Evolutionary conservation across 2,113 vertebrate genomes (phyloP).

Genomic region (Clarias gariepinus): DNA sequence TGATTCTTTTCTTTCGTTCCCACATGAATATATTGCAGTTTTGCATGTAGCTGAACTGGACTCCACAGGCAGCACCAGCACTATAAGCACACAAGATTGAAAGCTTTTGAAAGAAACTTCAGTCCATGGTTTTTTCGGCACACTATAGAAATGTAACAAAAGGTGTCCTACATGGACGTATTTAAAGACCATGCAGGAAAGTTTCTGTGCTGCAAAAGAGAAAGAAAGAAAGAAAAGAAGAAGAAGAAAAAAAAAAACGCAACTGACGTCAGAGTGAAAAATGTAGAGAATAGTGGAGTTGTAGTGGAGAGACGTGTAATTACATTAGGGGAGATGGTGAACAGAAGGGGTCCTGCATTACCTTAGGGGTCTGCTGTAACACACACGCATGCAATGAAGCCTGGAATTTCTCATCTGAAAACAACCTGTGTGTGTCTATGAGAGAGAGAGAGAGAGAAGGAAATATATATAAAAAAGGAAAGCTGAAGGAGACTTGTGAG

Average conservation of each 20-base stretch:
- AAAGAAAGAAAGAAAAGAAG: not conserved
- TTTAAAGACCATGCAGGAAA: not conserved
- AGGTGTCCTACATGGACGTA: not conserved
- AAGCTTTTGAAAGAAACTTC: not conserved
- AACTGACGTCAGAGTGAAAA: conserved; percentile 42
- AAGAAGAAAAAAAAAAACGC: not conserved
- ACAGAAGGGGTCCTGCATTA: conserved; percentile 64
- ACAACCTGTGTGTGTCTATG: not conserved
- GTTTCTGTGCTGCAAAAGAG: not conserved
- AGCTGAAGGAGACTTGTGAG: not conserved
- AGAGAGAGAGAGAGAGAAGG: not conserved
- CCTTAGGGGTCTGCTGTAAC: conserved; percentile 62
- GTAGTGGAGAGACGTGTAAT: conserved; percentile 64
- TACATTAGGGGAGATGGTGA: conserved; percentile 65
- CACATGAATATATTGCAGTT: not conserved
- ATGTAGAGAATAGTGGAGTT: conserved; percentile 53
- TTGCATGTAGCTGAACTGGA: no score
- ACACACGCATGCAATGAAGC: conserved; percentile 47
- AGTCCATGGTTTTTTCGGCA: not conserved
- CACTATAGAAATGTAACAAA: not conserved
- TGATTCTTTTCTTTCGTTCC: not conserved
- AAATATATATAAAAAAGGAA: not conserved
- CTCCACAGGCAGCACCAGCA: not conserved
- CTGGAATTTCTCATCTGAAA: conserved; percentile 38
- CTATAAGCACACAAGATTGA: not conserved